phyloP scores from a whole-genome alignment of 1,140 invertebrate genomes.

The Ephestia elutella region DNA sequence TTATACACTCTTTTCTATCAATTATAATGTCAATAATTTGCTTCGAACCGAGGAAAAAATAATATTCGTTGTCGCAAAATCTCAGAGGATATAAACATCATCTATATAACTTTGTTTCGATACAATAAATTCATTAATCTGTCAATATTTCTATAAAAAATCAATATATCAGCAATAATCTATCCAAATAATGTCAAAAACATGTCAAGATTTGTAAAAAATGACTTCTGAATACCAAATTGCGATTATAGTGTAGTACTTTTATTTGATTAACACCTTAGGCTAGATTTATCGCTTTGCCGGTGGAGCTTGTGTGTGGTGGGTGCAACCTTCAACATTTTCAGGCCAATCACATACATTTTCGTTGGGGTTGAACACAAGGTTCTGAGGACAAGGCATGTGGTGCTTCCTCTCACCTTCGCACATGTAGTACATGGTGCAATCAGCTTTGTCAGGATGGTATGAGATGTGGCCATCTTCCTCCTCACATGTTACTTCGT shows the following conservation, averaged over 20 bases:
- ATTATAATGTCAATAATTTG: neutral
- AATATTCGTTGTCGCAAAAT: neutral
- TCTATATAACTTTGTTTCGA: conserved; percentile 8
- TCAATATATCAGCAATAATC: neutral
- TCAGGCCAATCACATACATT: conserved; percentile 98
- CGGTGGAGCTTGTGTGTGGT: conserved; percentile 86
- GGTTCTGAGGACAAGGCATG: conserved; percentile 96
- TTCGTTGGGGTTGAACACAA: conserved; percentile 94
- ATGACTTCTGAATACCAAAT: neutral
- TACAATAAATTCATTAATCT: neutral
- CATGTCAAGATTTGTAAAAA: neutral
- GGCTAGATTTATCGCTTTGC: conserved; percentile 56
- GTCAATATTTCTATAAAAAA: too few species aligned
- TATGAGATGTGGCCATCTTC: conserved; percentile 96
- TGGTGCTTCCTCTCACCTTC: conserved; percentile 96
- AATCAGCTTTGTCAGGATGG: conserved; percentile 92
- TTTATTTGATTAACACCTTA: conserved; percentile 11
- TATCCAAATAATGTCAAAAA: neutral
- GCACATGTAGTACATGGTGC: conserved; percentile 96
- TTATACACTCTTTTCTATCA: neutral
- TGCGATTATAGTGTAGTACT: neutral
- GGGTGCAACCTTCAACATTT: conserved; percentile 91
- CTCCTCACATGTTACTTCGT: conserved; percentile 92
- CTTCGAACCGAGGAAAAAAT: too few species aligned
- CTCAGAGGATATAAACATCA: conserved; percentile 1